Percentiles rank a stretch among this genome's conserved stretches.
These are phyloP conservation scores for Ceratitis capitata DNA, from an alignment of 1,140 invertebrate species.

Conservation along the genomic window DNA sequence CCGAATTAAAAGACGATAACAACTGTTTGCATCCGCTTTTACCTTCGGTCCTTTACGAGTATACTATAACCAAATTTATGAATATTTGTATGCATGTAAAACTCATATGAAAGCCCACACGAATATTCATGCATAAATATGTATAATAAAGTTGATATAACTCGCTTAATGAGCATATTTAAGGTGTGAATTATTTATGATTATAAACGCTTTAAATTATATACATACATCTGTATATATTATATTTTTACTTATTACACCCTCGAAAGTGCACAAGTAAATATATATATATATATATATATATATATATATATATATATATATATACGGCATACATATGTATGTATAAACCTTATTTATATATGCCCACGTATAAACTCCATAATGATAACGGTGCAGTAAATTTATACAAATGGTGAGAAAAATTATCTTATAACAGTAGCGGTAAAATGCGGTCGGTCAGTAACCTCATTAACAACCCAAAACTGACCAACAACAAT, in stretches of 20 bases:
- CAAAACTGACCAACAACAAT: neutral
- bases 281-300: no score
- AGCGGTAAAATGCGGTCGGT: slow-evolving; percentile 34
- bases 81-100: no score
- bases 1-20: no score
- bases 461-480: slow-evolving; percentile 5
- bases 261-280: no score
- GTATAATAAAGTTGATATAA: neutral
- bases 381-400: neutral
- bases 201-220: neutral
- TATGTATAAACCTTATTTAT: neutral
- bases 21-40: neutral
- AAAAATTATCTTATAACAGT: neutral
- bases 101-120: neutral
- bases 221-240: neutral
- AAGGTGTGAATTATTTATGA: slow-evolving; percentile 11
- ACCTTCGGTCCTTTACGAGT: neutral
- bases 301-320: no score
- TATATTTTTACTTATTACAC: no score
- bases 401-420: neutral
- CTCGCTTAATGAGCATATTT: neutral
- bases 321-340: no score
- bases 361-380: neutral
- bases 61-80: neutral
- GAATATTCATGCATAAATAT: neutral